Conservation (phyloP, 2,888 invertebrate genomes). For the Anoplius nigerrimus region DNA sequence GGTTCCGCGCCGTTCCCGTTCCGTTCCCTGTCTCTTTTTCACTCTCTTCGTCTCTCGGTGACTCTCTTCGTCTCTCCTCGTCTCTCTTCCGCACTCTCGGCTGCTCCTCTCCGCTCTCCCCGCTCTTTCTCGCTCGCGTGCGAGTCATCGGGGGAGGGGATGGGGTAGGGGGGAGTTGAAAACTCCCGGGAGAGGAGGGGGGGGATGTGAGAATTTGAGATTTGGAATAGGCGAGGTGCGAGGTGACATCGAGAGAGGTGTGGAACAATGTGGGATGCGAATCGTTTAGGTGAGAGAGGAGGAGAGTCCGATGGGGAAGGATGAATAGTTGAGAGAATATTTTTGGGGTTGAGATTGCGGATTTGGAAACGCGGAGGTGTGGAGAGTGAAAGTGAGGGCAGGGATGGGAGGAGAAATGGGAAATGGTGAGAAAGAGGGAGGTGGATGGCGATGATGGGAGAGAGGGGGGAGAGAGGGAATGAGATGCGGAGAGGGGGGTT, state of each 20-base stretch:
- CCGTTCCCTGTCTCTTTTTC: constrained; percentile 26
- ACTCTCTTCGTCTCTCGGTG: neutral
- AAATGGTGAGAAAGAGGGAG: no score
- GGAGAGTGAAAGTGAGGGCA: constrained; percentile 23
- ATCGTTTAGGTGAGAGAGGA: no score
- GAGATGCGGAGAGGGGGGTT: constrained; percentile 22
- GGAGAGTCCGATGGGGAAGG: no score
- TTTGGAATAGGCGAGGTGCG: no score
- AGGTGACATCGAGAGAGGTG: no score
- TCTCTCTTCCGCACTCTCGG: neutral
- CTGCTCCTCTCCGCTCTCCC: constrained; percentile 16
- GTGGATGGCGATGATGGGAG: neutral
- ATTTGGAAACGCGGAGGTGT: no score
- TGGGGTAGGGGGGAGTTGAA: no score
- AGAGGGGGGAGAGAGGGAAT: constrained; percentile 17
- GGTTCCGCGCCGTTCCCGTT: constrained; percentile 60
- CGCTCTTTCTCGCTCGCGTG: constrained; percentile 11
- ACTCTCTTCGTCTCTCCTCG: neutral
- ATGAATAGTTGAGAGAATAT: constrained; percentile 6
- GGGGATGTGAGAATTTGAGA: no score
- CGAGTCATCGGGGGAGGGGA: constrained; percentile 41
- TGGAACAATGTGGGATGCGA: no score
- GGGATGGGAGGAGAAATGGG: constrained; percentile 22
- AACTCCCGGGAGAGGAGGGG: no score
- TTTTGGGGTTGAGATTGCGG: no score